Conservation (phyloP, 2,888 invertebrate genomes). For the Lasioglossum malachurum region DNA sequence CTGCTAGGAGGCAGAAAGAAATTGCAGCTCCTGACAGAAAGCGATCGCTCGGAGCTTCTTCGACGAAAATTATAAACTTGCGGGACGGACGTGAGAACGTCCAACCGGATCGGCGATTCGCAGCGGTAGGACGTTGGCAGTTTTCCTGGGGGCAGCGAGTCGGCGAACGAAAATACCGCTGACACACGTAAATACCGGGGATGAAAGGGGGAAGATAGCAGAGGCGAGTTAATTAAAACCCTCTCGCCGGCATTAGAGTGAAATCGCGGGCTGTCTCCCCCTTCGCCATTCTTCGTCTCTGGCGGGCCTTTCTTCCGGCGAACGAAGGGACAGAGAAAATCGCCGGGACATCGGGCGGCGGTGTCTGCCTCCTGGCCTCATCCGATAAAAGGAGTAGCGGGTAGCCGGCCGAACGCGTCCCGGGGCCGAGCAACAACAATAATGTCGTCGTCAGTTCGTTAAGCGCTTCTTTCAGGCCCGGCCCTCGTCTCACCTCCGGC, state of each 20-base stretch:
- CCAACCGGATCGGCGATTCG: neutral
- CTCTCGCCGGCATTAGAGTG: slow-evolving; percentile 74
- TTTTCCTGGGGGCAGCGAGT: slow-evolving; percentile 17
- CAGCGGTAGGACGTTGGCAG: neutral
- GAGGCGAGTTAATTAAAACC: slow-evolving; percentile 78
- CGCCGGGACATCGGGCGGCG: slow-evolving; percentile 42
- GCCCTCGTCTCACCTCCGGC: slow-evolving; percentile 48
- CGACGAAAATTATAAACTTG: neutral
- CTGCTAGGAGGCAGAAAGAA: neutral
- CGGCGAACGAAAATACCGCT: slow-evolving; percentile 69
- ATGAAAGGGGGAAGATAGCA: slow-evolving; percentile 73
- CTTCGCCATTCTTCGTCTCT: slow-evolving; percentile 39
- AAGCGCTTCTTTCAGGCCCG: slow-evolving; percentile 77
- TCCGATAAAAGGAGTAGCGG: slow-evolving; percentile 80
- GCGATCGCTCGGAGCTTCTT: neutral
- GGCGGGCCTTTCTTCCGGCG: slow-evolving; percentile 44
- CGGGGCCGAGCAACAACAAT: slow-evolving; percentile 77
- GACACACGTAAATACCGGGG: slow-evolving; percentile 79
- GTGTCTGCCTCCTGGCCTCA: slow-evolving; percentile 72
- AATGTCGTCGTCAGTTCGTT: slow-evolving; percentile 81
- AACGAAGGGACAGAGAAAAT: slow-evolving; percentile 59
- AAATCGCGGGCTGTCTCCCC: slow-evolving; percentile 69
- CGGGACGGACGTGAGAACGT: neutral
- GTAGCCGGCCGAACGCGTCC: slow-evolving; percentile 73
- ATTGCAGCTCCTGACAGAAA: neutral